These are phyloP conservation scores for Sphinx pinastri DNA, from an alignment of 2,888 invertebrate species.

Conservation along the genomic window DNA sequence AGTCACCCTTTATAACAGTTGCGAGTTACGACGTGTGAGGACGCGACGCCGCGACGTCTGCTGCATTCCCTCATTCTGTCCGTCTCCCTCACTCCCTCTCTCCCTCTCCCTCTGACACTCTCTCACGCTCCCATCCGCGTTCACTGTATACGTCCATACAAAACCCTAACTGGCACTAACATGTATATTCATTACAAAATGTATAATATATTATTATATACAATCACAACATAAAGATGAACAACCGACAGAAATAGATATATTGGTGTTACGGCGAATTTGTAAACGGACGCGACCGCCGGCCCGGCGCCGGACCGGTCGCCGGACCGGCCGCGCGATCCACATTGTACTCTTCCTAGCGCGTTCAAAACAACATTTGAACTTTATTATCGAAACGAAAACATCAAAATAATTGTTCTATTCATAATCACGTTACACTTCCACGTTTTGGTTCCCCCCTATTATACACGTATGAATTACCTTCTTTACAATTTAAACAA, in stretches of 20 bases:
- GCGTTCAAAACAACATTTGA: slow-evolving; percentile 56
- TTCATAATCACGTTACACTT: slow-evolving; percentile 34
- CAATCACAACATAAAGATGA: slow-evolving; percentile 82
- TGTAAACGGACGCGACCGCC: slow-evolving; percentile 8
- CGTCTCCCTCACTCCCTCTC: background rate
- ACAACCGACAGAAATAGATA: slow-evolving; percentile 77
- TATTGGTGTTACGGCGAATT: slow-evolving; percentile 65
- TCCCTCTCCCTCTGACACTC: background rate
- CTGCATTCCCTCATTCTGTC: background rate
- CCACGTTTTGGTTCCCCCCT: slow-evolving; percentile 26
- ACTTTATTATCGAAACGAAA: slow-evolving; percentile 48
- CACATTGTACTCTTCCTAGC: slow-evolving; percentile 57
- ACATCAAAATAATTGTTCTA: slow-evolving; percentile 49
- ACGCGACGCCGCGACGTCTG: slow-evolving; percentile 3
- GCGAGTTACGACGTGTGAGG: slow-evolving; percentile 42
- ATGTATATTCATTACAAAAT: slow-evolving; percentile 83
- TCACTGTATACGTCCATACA: slow-evolving; percentile 76
- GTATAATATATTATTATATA: slow-evolving; percentile 81
- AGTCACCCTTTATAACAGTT: slow-evolving; percentile 58
- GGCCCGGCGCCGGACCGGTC: background rate
- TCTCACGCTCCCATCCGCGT: slow-evolving; percentile 30
- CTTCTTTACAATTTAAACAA: slow-evolving; percentile 45
- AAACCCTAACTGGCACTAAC: slow-evolving; percentile 82
- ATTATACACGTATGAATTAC: slow-evolving; percentile 21
- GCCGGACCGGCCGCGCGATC: background rate